phyloP scores from a whole-genome alignment of 2,888 invertebrate genomes.

The Ametastegia equiseti region DNA sequence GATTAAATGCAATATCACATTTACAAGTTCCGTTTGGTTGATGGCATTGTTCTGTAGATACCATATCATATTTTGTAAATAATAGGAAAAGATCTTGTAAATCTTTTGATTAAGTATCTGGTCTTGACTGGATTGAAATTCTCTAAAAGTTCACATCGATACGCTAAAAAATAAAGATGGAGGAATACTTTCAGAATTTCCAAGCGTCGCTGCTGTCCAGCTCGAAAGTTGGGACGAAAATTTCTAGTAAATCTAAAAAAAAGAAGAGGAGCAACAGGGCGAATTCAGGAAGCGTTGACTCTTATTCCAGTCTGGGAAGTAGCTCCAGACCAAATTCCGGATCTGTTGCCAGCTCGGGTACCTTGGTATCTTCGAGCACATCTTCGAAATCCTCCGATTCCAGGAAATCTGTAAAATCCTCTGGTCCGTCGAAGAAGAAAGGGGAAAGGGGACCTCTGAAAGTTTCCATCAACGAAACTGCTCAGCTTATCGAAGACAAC shows the following conservation, averaged over 20 bases:
- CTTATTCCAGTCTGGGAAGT: constrained; percentile 61
- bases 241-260: constrained; percentile 45
- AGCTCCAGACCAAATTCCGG: constrained; percentile 67
- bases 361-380: constrained; percentile 58
- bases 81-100: neutral
- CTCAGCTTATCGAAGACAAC: constrained; percentile 73
- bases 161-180: constrained; percentile 50
- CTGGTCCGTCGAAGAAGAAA: constrained; percentile 69
- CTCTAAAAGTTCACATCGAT: constrained; percentile 62
- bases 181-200: constrained; percentile 60
- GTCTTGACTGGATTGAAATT: constrained; percentile 59
- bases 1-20: neutral
- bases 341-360: constrained; percentile 66
- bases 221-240: constrained; percentile 56
- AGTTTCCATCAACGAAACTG: constrained; percentile 77
- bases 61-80: neutral
- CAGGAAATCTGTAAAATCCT: constrained; percentile 61
- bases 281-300: constrained; percentile 65
- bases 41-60: neutral
- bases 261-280: constrained; percentile 59
- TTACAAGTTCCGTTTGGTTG: neutral
- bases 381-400: constrained; percentile 66
- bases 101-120: neutral
- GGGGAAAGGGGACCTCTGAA: constrained; percentile 69
- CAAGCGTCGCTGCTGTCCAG: constrained; percentile 57